These are phyloP conservation scores for Pachyuromys duprasi DNA, from an alignment of 2,797 vertebrate genomes.

Conservation along the genomic window DNA sequence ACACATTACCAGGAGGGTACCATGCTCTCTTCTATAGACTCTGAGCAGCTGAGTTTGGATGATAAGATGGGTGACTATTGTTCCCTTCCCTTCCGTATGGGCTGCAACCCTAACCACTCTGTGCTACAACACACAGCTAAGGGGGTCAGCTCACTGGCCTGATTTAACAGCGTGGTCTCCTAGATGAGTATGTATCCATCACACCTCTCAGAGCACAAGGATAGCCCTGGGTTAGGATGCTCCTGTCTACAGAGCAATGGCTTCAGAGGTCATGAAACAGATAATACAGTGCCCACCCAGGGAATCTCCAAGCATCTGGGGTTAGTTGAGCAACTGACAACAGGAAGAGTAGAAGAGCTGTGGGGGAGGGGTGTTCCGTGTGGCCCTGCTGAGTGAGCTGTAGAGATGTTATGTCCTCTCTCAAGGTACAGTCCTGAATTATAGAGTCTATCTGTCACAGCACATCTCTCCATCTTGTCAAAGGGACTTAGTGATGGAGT, in stretches of 20 bases:
- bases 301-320: not conserved
- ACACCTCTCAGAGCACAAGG: not conserved
- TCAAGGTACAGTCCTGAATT: not conserved
- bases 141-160: not conserved
- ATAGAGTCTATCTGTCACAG: not conserved
- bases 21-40: not conserved
- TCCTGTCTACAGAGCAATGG: not conserved
- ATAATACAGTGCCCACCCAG: not conserved
- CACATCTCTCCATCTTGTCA: not conserved
- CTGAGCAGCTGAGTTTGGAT: not conserved
- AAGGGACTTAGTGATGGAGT: not conserved
- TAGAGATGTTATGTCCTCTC: constrained; percentile 10
- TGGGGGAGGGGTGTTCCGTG: constrained; percentile 53
- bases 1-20: not conserved
- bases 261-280: not conserved
- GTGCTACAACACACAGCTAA: not conserved
- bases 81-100: not conserved
- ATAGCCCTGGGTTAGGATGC: not conserved
- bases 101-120: not conserved
- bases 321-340: constrained; percentile 70
- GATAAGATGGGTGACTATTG: not conserved
- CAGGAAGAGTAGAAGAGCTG: constrained; percentile 11
- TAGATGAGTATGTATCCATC: not conserved
- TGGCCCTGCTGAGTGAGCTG: not conserved
- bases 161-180: not conserved